Percentiles rank a stretch among this genome's conserved stretches.
Conservation (phyloP, 2,888 invertebrate species). For the Lasioglossum leucozonium region DNA sequence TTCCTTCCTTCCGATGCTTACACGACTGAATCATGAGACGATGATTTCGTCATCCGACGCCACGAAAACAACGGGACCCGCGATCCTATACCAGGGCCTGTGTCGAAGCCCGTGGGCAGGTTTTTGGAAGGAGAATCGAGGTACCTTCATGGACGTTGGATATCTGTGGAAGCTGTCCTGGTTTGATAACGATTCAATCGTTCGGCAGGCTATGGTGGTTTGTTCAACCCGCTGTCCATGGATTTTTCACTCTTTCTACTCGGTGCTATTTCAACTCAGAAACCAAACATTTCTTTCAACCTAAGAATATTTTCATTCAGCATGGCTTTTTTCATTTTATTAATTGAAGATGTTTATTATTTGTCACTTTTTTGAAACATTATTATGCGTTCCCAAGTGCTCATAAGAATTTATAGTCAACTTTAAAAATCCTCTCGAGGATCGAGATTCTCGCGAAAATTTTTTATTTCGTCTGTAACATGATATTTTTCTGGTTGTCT, state of each 20-base stretch:
- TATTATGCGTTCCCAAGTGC: too few species aligned
- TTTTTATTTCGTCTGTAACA: not conserved
- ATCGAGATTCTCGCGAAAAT: not conserved
- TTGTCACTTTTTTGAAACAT: too few species aligned
- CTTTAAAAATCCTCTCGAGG: not conserved
- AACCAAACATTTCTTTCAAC: not conserved
- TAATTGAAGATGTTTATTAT: too few species aligned
- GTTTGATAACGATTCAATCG: not conserved
- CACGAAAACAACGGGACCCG: constrained; percentile 51
- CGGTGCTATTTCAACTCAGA: not conserved
- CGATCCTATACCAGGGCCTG: not conserved
- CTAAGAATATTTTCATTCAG: not conserved
- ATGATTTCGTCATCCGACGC: constrained; percentile 15
- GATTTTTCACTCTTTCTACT: too few species aligned
- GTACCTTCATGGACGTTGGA: not conserved
- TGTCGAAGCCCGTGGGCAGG: not conserved
- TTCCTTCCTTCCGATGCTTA: not conserved
- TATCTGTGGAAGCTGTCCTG: not conserved
- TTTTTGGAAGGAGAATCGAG: not conserved
- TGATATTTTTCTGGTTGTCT: not conserved
- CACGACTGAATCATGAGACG: not conserved
- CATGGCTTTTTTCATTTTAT: too few species aligned
- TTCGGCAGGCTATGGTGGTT: not conserved
- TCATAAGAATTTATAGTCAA: not conserved
- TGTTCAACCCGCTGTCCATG: too few species aligned